These are phyloP conservation scores for Dastarcus helophoroides DNA, from an alignment of 2,888 invertebrate species.

Conservation along the genomic window DNA sequence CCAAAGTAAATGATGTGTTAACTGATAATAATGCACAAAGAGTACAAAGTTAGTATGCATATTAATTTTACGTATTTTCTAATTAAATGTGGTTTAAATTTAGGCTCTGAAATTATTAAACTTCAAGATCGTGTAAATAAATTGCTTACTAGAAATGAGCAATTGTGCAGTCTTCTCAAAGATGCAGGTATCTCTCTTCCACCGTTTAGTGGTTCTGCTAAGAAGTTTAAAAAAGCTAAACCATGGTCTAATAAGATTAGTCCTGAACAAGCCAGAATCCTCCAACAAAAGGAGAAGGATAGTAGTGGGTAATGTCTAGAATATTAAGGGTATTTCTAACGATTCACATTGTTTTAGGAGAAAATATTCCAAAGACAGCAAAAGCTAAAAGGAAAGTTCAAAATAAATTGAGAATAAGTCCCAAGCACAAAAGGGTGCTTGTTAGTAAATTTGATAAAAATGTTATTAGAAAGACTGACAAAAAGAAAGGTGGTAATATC, in stretches of 20 bases:
- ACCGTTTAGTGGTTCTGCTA: slow-evolving; percentile 25
- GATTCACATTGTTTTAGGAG: no score
- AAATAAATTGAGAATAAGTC: not conserved
- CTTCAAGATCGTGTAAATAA: slow-evolving; percentile 32
- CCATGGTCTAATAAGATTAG: slow-evolving; percentile 29
- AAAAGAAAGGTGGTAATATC: no score
- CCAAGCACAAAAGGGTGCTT: no score
- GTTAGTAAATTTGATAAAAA: no score
- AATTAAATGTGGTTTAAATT: slow-evolving; percentile 12
- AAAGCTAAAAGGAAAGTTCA: slow-evolving; percentile 2
- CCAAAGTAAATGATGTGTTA: slow-evolving; percentile 26
- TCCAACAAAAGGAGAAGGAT: slow-evolving; percentile 29
- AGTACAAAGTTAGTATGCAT: not conserved
- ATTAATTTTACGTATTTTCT: not conserved
- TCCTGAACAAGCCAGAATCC: slow-evolving; percentile 25
- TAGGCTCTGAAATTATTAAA: slow-evolving; percentile 30
- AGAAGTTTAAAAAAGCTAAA: slow-evolving; percentile 20
- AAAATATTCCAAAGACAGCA: no score
- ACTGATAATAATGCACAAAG: not conserved
- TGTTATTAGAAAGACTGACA: no score
- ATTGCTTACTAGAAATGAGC: slow-evolving; percentile 33
- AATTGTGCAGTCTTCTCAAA: slow-evolving; percentile 31
- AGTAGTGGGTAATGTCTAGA: slow-evolving; percentile 21
- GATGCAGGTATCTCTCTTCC: slow-evolving; percentile 36
- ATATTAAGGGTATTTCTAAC: no score